Evolutionary conservation across 2,797 vertebrate genomes (phyloP), one percentile per base, ranked within the genome.

Genomic region (Coracias cyanogaster): DNA sequence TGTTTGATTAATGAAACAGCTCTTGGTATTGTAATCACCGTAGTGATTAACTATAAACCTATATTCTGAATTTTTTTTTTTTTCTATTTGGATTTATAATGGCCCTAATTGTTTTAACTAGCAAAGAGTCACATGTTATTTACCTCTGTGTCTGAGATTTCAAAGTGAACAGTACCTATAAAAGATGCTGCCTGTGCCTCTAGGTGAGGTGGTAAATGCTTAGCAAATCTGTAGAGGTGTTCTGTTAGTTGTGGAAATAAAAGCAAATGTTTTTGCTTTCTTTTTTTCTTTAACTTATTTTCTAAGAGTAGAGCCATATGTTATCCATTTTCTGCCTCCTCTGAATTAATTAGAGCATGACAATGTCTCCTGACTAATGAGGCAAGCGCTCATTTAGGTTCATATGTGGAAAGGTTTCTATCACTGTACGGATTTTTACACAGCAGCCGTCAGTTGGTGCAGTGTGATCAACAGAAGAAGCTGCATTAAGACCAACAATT

Each of bases 311-410:
- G 48, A 93, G 39, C 82, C 87, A 64, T 94, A 85, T 89, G 77
- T 86, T 89, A 83, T n/a, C 79, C 39, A 46, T 94, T 95, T 95
- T 89, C 82, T 96, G 77, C 54, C 21, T 90, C 65, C 74, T 61
- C 54, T 69, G 69, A 93, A 95, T 93, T 94, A 97, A 97, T 97
- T 94, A 87, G 77, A 82, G 83, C 83, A 81, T 83, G 78, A 91
- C 20, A 46, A 39, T 86, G 45, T 93, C 95, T 96, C 81, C 87
- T 92, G 79, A 79, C 86, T 95, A 97, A 97, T 86, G 91, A 97
- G 88, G 85, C 85, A 94, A 79, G 73, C 15, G 49, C 72, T 89
- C 37, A 31, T 69, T 48, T 79, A 45, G 46, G 77, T 65, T 90
- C 64, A 66, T 76, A 31, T n/a, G 37, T 86, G 81, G 91, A 96